Conservation (phyloP, 2,113 vertebrate species). For the Salvelinus sp. region DNA sequence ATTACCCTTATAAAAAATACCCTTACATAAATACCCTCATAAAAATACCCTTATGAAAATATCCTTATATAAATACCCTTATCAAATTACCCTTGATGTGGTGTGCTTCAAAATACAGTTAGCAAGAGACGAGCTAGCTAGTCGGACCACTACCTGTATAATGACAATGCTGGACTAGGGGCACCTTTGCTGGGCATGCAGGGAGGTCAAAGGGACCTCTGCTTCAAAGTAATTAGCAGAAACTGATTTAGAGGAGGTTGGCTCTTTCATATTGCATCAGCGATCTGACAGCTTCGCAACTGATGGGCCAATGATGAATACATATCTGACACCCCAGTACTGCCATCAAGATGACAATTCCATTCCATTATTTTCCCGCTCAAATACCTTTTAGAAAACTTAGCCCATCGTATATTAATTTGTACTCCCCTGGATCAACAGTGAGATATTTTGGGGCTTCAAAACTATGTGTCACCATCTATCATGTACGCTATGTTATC, state of each 20-base stretch:
- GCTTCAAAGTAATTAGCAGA: slow-evolving; percentile 70
- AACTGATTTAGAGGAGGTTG: slow-evolving; percentile 46
- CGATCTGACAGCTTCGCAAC: slow-evolving; percentile 54
- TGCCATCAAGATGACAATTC: slow-evolving; percentile 38
- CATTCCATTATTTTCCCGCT: slow-evolving; percentile 60
- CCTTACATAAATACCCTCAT: no score
- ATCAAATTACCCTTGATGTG: slow-evolving; percentile 36
- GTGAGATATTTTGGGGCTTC: neutral
- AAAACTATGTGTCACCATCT: no score
- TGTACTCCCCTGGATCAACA: slow-evolving; percentile 37
- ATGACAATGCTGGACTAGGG: slow-evolving; percentile 56
- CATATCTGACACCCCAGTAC: slow-evolving; percentile 40
- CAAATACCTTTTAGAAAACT: slow-evolving; percentile 32
- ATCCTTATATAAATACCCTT: no score
- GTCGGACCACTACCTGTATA: slow-evolving; percentile 51
- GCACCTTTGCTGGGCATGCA: slow-evolving; percentile 54
- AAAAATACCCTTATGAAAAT: no score
- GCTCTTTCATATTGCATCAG: slow-evolving; percentile 54
- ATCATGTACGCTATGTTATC: neutral
- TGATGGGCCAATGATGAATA: slow-evolving; percentile 62
- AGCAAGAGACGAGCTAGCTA: slow-evolving; percentile 41
- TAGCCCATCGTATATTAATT: slow-evolving; percentile 34
- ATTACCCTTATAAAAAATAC: no score
- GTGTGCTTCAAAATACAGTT: slow-evolving; percentile 54
- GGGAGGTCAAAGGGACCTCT: slow-evolving; percentile 57